These are phyloP conservation scores for Drosophila elegans DNA, from an alignment of 1,140 invertebrate species.

Conservation along the genomic window DNA sequence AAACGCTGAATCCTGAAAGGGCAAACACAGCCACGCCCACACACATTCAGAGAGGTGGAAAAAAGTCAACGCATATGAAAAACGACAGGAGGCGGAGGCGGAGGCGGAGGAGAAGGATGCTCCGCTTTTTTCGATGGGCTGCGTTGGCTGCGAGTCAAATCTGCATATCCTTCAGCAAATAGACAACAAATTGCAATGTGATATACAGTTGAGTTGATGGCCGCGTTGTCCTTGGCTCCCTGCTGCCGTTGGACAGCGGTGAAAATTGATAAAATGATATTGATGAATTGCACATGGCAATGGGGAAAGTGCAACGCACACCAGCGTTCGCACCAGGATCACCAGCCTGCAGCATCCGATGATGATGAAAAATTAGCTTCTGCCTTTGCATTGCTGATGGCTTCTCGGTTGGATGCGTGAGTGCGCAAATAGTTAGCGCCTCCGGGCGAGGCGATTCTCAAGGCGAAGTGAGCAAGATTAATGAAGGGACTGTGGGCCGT, in stretches of 20 bases:
- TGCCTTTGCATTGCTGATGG: constrained; percentile 45
- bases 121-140: constrained; percentile 8
- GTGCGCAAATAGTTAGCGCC: constrained; percentile 56
- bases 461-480: constrained; percentile 73
- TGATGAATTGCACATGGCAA: constrained; percentile 83
- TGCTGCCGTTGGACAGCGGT: constrained; percentile 71
- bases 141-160: constrained; percentile 42
- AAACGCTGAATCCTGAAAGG: constrained; percentile 76
- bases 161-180: constrained; percentile 83
- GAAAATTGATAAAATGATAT: constrained; percentile 84
- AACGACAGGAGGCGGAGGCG: constrained; percentile 48
- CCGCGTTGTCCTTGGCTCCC: constrained; percentile 49
- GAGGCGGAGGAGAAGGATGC: background rate
- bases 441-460: constrained; percentile 30
- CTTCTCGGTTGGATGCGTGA: constrained; percentile 51
- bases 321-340: constrained; percentile 19
- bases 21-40: constrained; percentile 64
- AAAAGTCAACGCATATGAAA: constrained; percentile 64
- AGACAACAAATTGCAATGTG: constrained; percentile 83
- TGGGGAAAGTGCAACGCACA: constrained; percentile 35
- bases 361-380: constrained; percentile 79
- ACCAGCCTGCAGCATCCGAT: constrained; percentile 60
- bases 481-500: constrained; percentile 45
- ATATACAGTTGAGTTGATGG: constrained; percentile 78
- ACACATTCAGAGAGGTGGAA: constrained; percentile 1